Percentiles rank a stretch among this genome's conserved stretches.
phyloP scores from a whole-genome alignment of 2,113 vertebrate genomes.

The Podarcis raffonei region DNA sequence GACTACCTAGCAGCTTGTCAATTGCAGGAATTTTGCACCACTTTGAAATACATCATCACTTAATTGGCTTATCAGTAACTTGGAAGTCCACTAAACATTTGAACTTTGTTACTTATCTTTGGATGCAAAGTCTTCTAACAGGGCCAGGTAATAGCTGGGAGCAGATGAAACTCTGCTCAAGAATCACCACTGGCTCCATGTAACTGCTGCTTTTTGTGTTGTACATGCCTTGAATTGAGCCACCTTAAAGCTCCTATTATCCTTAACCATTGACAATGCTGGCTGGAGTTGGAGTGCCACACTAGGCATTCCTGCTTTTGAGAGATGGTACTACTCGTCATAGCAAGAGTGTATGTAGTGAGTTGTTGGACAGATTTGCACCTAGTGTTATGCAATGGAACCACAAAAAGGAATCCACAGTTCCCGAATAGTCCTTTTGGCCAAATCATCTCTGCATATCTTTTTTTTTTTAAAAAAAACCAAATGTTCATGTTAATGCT shows the following conservation, averaged over 20 bases:
- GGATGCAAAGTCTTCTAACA: neutral
- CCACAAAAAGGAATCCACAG: too few relatives aligned
- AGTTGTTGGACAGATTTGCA: neutral
- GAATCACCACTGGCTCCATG: neutral
- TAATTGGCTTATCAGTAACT: neutral
- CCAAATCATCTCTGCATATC: too few relatives aligned
- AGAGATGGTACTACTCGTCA: neutral
- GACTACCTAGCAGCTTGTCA: slow-evolving; percentile 45
- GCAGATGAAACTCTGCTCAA: neutral
- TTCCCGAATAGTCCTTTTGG: too few relatives aligned
- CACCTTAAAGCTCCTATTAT: neutral
- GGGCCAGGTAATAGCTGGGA: too few relatives aligned
- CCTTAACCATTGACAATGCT: neutral
- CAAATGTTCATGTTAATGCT: too few relatives aligned
- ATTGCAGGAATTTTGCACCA: slow-evolving; percentile 31
- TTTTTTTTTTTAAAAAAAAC: too few relatives aligned
- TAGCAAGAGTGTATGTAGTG: neutral
- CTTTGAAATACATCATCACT: neutral
- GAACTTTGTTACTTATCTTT: neutral
- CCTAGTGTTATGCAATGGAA: neutral
- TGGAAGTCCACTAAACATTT: neutral
- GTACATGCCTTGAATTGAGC: neutral
- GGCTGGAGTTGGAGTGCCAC: too few relatives aligned
- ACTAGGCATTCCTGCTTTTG: neutral
- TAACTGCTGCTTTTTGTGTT: neutral